Conservation (phyloP, 1,140 invertebrate genomes). For the Aphidius ervi region DNA sequence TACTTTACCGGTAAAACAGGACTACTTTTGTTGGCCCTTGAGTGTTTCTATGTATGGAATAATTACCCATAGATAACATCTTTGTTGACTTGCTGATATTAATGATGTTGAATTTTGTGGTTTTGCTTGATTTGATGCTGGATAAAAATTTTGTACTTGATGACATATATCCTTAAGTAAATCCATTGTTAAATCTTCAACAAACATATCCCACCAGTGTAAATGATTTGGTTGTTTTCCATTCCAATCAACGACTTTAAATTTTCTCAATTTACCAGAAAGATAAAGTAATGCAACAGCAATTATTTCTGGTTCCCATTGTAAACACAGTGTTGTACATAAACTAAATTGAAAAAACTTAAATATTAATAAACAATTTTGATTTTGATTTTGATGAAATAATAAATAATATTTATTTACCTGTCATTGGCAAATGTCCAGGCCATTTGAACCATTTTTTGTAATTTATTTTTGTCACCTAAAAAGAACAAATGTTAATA, state of each 20-base stretch:
- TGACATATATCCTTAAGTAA: constrained; percentile 96
- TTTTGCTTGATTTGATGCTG: constrained; percentile 58
- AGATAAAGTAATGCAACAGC: constrained; percentile 95
- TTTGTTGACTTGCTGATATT: constrained; percentile 45
- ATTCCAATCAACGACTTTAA: constrained; percentile 90
- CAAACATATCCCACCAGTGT: constrained; percentile 97
- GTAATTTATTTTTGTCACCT: constrained; percentile 87
- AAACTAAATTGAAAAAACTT: constrained; percentile 60
- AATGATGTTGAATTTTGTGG: constrained; percentile 62
- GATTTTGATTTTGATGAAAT: no score
- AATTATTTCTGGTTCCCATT: constrained; percentile 99
- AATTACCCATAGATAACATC: background rate
- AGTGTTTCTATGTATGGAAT: no score
- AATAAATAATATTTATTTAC: constrained; percentile 44
- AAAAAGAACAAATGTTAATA: no score
- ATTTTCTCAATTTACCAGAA: constrained; percentile 91
- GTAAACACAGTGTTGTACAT: constrained; percentile 92
- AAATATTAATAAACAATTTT: constrained; percentile 3
- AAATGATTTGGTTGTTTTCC: constrained; percentile 76
- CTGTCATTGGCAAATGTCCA: constrained; percentile 99
- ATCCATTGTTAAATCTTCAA: constrained; percentile 91
- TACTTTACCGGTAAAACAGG: no score
- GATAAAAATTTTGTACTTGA: constrained; percentile 87
- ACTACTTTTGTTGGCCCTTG: no score
- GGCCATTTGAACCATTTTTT: constrained; percentile 98